Base-by-base conservation (phyloP, 2,797 vertebrate genomes). In the Microhierax caerulescens region DNA sequence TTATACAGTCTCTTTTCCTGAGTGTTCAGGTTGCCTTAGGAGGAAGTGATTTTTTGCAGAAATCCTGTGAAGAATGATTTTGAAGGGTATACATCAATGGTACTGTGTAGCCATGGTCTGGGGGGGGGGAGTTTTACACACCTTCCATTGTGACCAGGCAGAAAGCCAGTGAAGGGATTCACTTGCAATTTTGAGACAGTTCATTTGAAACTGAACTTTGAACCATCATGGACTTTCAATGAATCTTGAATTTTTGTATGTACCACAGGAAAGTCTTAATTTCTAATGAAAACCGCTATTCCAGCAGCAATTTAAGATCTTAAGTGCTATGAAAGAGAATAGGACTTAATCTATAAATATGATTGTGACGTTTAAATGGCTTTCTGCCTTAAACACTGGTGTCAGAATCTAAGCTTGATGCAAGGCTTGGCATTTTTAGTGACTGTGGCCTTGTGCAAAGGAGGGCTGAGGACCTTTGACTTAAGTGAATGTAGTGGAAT, bases 61-160 rank as follows among this genome's bases (percentile, higher is more conserved):
- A 63, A 41, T 84, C 18, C 53, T 80, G 17, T 18, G 7, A 64
- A 81, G 22, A 50, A 47, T 51, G 22, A 28, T 68, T 90, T 50
- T 91, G 60, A 69, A 70, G 28, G 50, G 5, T 60, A 21, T 34
- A 48, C 25, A 59, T 13, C n/a, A 34, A 12, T 17, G 39, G 21
- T 25, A 10, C 13, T 47, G 45, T 41, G 37, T 43, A 45, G 13
- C n/a, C 4, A 1, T 59, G 39, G 15, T 43, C 10, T 24, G 6
- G 7, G 9, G 8, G 7, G 9, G 8, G 28, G 19, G 8, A 36
- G 20, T 51, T n/a, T 53, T 43, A 36, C 0, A 1, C 2, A 3
- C 34, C 20, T 70, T 80, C 48, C 51, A 28, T 48, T 59, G 15
- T 3, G 5, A 47, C 10, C 43, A 34, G 28, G 23, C 32, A 57